Conservation (phyloP, 2,888 invertebrate genomes). For the Pristionchus arcanus region DNA sequence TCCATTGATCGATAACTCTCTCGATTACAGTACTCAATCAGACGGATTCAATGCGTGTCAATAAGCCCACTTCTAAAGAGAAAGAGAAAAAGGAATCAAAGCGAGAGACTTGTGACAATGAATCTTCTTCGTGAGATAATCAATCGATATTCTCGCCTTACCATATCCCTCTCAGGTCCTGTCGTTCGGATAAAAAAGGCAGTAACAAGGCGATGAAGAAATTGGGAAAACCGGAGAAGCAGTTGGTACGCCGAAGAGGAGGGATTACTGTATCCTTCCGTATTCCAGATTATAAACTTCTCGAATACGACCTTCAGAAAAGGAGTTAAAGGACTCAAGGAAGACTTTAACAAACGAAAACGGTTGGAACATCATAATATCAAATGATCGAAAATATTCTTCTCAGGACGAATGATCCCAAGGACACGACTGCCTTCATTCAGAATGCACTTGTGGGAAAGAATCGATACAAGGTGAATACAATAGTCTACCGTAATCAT, state of each 20-base stretch:
- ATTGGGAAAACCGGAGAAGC: slow-evolving; percentile 20
- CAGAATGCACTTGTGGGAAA: slow-evolving; percentile 1
- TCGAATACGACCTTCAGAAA: slow-evolving; percentile 31
- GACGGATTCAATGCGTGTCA: background rate
- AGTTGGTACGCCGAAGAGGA: background rate
- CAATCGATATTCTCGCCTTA: background rate
- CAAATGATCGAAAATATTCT: background rate
- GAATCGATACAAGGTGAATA: slow-evolving; percentile 49
- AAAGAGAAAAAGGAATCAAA: slow-evolving; percentile 14
- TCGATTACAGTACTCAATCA: background rate
- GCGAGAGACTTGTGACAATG: background rate
- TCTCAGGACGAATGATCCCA: slow-evolving; percentile 30
- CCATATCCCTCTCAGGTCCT: background rate
- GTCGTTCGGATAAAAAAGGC: slow-evolving; percentile 5
- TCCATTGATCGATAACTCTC: background rate
- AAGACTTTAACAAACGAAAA: slow-evolving; percentile 23
- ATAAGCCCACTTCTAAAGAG: background rate
- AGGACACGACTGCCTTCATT: slow-evolving; percentile 38
- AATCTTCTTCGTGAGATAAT: slow-evolving; percentile 32
- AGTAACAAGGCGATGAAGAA: slow-evolving; percentile 35
- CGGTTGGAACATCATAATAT: background rate
- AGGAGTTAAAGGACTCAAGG: slow-evolving; percentile 43
- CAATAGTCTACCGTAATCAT: background rate
- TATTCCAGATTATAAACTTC: slow-evolving; percentile 11
- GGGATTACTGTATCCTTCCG: background rate